phyloP scores from a whole-genome alignment of 2,113 vertebrate species.

The Diadophis punctatus region DNA sequence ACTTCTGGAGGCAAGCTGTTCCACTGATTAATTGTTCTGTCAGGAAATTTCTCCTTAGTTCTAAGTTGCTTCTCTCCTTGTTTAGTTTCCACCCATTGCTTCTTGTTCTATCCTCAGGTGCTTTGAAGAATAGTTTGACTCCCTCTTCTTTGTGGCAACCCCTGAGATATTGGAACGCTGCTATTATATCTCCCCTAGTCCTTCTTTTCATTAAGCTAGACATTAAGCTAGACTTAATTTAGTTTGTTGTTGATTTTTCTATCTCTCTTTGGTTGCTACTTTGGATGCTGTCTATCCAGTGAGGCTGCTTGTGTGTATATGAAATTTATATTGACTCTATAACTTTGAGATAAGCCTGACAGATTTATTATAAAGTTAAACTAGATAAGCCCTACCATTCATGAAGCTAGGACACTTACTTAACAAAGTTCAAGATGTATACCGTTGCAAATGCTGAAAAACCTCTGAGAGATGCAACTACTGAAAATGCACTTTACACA shows the following conservation, averaged over 20 bases:
- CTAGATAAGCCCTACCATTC: background rate
- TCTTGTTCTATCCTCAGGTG: no score
- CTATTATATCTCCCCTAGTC: no score
- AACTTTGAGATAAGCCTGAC: background rate
- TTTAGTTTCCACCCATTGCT: no score
- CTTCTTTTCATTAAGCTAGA: no score
- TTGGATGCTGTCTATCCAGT: background rate
- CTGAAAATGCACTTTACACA: background rate
- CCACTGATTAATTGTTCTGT: no score
- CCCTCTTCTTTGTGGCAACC: no score
- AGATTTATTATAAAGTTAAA: background rate
- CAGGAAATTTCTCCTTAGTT: no score
- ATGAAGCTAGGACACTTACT: background rate
- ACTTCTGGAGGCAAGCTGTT: no score
- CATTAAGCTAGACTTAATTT: no score
- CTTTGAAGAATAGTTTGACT: no score
- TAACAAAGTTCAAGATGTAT: background rate
- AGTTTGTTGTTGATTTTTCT: background rate
- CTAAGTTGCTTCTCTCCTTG: no score
- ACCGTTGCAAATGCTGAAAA: background rate
- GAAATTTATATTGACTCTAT: background rate
- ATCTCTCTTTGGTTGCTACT: background rate
- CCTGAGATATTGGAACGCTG: no score
- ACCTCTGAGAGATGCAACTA: background rate
- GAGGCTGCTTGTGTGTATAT: background rate